Percentiles rank a stretch among this genome's conserved stretches.
phyloP scores from a whole-genome alignment of 1,140 invertebrate genomes.

The Leptinotarsa undecemlineata region DNA sequence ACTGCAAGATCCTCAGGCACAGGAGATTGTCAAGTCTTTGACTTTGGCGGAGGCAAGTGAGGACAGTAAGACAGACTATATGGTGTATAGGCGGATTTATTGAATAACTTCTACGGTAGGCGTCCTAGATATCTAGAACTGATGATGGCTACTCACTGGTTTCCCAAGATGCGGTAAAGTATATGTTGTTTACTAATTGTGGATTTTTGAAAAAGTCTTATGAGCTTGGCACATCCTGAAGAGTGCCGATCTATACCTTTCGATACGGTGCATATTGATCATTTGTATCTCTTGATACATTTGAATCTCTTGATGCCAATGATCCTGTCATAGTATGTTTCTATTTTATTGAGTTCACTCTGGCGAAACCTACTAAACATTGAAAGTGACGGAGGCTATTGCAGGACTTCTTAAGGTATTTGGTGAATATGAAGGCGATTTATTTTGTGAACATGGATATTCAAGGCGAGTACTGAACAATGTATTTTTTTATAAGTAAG shows the following conservation, averaged over 20 bases:
- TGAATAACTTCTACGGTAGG: slow-evolving; percentile 18
- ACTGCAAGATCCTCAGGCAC: slow-evolving; percentile 28
- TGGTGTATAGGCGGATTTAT: slow-evolving; percentile 43
- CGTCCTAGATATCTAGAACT: slow-evolving; percentile 36
- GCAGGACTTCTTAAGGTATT: too few relatives aligned
- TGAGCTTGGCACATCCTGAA: slow-evolving; percentile 27
- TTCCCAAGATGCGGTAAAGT: slow-evolving; percentile 34
- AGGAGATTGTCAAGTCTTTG: slow-evolving; percentile 10
- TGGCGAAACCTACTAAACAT: too few relatives aligned
- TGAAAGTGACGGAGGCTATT: too few relatives aligned
- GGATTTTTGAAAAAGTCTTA: slow-evolving; percentile 17
- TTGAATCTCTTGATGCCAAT: slow-evolving; percentile 37
- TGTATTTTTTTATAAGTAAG: slow-evolving; percentile 43
- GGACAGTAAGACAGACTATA: slow-evolving; percentile 39
- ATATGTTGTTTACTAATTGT: background rate
- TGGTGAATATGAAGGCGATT: slow-evolving; percentile 39
- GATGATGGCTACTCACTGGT: slow-evolving; percentile 47
- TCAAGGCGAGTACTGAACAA: slow-evolving; percentile 38
- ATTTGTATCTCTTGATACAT: slow-evolving; percentile 41
- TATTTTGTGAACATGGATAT: slow-evolving; percentile 34
- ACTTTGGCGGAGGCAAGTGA: background rate
- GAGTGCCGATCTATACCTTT: slow-evolving; percentile 27
- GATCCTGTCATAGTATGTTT: too few relatives aligned
- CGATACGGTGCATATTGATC: slow-evolving; percentile 45
- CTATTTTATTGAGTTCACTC: too few relatives aligned